Evolutionary conservation across 2,888 invertebrate genomes (phyloP).

Genomic region (Aleiodes alternator): DNA sequence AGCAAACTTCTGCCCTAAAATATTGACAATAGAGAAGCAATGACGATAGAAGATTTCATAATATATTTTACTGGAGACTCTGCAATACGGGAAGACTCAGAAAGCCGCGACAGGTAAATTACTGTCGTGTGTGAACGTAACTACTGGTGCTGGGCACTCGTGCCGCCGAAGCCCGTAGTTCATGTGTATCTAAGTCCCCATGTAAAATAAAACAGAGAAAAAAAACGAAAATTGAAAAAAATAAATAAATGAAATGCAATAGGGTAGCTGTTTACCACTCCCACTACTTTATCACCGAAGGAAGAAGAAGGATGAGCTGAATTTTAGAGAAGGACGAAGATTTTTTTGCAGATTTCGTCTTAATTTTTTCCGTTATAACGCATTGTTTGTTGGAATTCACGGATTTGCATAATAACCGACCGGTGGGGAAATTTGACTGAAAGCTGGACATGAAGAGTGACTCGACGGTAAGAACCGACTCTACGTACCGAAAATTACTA

Average conservation of each 20-base stretch:
- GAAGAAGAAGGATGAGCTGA: constrained; percentile 29
- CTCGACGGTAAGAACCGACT: constrained; percentile 45
- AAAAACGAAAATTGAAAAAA: constrained; percentile 44
- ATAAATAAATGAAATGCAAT: constrained; percentile 4
- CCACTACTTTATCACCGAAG: constrained; percentile 39
- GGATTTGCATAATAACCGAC: constrained; percentile 65
- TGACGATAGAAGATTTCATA: not conserved
- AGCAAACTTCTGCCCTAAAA: not conserved
- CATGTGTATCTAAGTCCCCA: constrained; percentile 37
- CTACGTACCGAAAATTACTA: constrained; percentile 27
- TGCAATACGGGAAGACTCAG: constrained; percentile 22
- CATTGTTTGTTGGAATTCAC: constrained; percentile 63
- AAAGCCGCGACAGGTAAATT: constrained; percentile 50
- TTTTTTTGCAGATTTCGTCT: constrained; percentile 39
- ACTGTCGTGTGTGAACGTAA: constrained; percentile 49
- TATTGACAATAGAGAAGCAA: not conserved
- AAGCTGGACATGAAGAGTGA: constrained; percentile 48
- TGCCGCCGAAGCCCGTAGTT: constrained; percentile 43
- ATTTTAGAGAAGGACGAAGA: constrained; percentile 51
- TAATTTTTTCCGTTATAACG: constrained; percentile 39
- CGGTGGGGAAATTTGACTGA: constrained; percentile 51
- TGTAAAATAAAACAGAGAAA: constrained; percentile 48
- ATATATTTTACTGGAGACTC: not conserved
- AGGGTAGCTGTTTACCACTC: not conserved
- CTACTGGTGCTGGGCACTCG: constrained; percentile 29